Evolutionary conservation across 2,797 vertebrate species (phyloP).

Genomic region (Merluccius polli): DNA sequence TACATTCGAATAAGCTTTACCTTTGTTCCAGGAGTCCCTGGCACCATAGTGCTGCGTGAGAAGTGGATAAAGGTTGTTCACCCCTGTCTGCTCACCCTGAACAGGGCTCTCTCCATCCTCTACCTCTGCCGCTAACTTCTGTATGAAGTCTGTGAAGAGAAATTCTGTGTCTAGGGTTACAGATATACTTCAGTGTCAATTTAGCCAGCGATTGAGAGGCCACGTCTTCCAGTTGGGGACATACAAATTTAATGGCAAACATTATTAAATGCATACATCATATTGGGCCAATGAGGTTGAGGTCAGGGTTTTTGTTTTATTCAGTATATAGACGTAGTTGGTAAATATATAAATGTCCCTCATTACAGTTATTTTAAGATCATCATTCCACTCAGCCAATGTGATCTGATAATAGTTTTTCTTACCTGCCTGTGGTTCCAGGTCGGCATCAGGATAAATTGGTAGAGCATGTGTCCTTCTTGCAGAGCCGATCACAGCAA

Average conservation of each 20-base stretch:
- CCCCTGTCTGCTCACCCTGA: constrained; percentile 59
- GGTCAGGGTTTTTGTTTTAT: background rate
- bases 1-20: constrained; percentile 40
- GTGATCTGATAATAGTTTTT: background rate
- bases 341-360: background rate
- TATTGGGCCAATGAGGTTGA: background rate
- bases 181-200: background rate
- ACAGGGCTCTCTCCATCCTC: constrained; percentile 56
- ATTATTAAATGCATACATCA: background rate
- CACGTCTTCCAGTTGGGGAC: background rate
- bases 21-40: constrained; percentile 64
- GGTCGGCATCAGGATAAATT: constrained; percentile 64
- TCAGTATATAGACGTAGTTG: background rate
- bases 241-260: background rate
- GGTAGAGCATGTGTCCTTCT: constrained; percentile 64
- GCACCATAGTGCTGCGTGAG: constrained; percentile 59
- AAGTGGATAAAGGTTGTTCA: constrained; percentile 64
- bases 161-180: constrained; percentile 4
- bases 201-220: no score
- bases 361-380: background rate
- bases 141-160: constrained; percentile 66
- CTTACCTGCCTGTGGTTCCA: constrained; percentile 72
- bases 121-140: constrained; percentile 72
- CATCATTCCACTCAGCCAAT: background rate
- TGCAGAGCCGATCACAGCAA: constrained; percentile 65